Evolutionary conservation across 2,888 invertebrate genomes (phyloP), one percentile per base, ranked within the genome.

Genomic region (Mechanitis mazaeus): DNA sequence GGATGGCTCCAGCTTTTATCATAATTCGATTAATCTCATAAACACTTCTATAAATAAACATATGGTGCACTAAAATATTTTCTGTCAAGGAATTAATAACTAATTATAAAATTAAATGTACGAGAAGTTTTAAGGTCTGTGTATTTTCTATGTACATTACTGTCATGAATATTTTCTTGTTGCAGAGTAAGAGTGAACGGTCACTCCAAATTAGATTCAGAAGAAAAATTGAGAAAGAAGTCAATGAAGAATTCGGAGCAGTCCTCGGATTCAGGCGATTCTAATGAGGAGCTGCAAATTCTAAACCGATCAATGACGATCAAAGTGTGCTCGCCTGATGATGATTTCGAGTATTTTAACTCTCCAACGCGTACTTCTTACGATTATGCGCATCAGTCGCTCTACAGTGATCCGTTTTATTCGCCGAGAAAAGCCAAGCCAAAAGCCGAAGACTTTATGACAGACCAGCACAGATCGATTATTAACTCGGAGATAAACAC

Each of bases 311-410:
- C 92, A 0, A 81, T 92, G 60, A 84, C 91, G 5, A 78, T 93
- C 56, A 92, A 92, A 73, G 90, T 92, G 61, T 83, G 88, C 64
- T 71, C 91, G n/a, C 91, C 92, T 45, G 87, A 87, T 56, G 92
- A 92, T 79, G 92, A 92, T 73, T 93, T 93, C 73, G 91, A 92
- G 63, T 93, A 93, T 73, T 93, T 92, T 75, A 91, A 92, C 56
- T 90, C 91, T 0, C 84, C 83, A 2, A 64, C 77, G 0, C 78
- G 84, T 1, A 83, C 87, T 7, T 79, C 85, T 60, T 83, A 79
- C 57, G 81, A 81, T 2, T 78, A 81, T 59, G 73, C 84, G 0
- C 83, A 85, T 56, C 86, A 89, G n/a, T 73, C 83, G 0, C 74
- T 82, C 11, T 84, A 83, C 73, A 68, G 72, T 9, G 85, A 85